Evolutionary conservation across 2,797 vertebrate genomes (phyloP).

Genomic region (Nyctibius grandis): DNA sequence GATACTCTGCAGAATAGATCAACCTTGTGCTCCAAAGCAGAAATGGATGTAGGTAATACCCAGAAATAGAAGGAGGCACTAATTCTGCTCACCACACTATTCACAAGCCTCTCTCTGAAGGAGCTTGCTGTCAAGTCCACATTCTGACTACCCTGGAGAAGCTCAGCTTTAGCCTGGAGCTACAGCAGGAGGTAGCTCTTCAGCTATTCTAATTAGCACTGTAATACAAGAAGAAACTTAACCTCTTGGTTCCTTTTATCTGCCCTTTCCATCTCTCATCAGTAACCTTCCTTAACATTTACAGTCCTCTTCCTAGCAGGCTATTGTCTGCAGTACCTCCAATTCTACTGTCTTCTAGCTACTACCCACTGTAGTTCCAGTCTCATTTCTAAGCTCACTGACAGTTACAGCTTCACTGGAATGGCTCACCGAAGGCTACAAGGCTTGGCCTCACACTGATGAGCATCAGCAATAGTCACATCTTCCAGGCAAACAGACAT

Average conservation of each 20-base stretch:
- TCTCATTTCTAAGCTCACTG: not conserved
- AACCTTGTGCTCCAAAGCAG: not conserved
- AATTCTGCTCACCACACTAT: not conserved
- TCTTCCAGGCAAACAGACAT: not conserved
- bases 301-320: not conserved
- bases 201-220: not conserved
- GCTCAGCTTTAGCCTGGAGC: not conserved
- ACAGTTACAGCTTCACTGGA: not conserved
- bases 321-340: not conserved
- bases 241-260: slow-evolving; percentile 1
- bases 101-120: not conserved
- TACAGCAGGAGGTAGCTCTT: not conserved
- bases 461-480: not conserved
- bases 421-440: not conserved
- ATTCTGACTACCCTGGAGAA: not conserved
- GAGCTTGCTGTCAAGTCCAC: not conserved
- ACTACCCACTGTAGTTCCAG: not conserved
- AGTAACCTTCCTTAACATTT: not conserved
- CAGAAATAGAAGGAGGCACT: not conserved
- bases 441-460: not conserved
- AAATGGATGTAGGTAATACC: not conserved
- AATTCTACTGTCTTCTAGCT: not conserved
- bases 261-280: not conserved
- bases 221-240: slow-evolving; percentile 38
- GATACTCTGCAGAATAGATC: not conserved